Conservation (phyloP, 2,797 vertebrate genomes). For the Potorous gilbertii region DNA sequence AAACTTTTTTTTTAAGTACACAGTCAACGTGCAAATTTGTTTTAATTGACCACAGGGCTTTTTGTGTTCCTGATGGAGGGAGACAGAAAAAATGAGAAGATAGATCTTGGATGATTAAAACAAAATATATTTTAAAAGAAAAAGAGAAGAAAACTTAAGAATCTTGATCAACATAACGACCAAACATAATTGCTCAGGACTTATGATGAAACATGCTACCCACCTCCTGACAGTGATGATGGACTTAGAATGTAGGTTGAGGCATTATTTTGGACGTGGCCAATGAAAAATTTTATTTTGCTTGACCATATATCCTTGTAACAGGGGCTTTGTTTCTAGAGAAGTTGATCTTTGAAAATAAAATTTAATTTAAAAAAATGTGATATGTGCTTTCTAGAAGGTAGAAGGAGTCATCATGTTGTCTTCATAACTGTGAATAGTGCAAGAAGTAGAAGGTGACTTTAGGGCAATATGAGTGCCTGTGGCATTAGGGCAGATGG, state of each 20-base stretch:
- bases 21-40: neutral
- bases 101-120: neutral
- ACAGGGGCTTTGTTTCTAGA: neutral
- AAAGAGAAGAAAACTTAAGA: no score
- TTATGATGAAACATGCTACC: no score
- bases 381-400: neutral
- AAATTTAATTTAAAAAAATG: neutral
- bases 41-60: neutral
- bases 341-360: neutral
- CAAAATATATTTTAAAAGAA: neutral
- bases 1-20: neutral
- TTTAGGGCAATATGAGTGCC: neutral
- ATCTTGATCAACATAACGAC: no score
- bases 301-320: neutral
- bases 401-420: neutral
- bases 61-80: neutral
- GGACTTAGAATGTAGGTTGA: neutral
- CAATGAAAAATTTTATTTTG: neutral
- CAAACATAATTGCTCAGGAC: no score
- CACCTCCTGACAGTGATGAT: neutral
- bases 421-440: neutral
- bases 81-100: no score
- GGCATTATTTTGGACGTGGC: neutral
- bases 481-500: neutral
- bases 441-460: neutral